Evolutionary conservation across 2,797 vertebrate species (phyloP).

Genomic region (Platyrinchus mystaceus): DNA sequence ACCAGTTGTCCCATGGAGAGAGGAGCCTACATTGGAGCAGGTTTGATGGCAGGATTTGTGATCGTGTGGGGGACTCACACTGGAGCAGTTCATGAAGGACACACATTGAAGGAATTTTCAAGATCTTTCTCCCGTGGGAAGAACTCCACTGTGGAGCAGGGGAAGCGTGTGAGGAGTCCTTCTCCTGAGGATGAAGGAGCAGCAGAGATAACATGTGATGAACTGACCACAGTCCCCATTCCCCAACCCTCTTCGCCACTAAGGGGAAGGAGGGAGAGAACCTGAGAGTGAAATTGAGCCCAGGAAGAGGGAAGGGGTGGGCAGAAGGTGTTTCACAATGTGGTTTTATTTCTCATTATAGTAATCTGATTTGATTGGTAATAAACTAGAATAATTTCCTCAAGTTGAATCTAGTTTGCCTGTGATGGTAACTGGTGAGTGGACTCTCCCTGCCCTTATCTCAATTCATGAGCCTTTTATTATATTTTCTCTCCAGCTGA

Average conservation of each 20-base stretch:
- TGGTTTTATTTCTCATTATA: background rate
- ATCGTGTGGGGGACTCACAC: accelerated
- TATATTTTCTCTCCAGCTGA: background rate
- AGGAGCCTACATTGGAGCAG: background rate
- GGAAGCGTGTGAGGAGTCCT: background rate
- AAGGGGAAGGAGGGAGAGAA: background rate
- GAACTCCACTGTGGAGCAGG: too few relatives aligned
- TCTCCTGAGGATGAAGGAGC: background rate
- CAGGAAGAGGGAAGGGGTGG: background rate
- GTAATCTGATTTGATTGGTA: background rate
- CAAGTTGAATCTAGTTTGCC: accelerated
- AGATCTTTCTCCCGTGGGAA: background rate
- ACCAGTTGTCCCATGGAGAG: background rate
- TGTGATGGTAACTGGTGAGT: background rate
- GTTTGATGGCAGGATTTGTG: background rate
- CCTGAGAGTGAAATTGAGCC: background rate
- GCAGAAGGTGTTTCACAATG: background rate
- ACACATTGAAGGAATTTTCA: accelerated
- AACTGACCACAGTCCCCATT: background rate
- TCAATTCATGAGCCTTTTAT: background rate
- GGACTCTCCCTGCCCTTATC: background rate
- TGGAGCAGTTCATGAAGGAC: background rate
- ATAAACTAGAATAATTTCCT: background rate
- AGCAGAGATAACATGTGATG: background rate
- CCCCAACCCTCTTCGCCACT: background rate